Base-by-base conservation (phyloP, 2,888 invertebrate genomes). In the Cephus rjabovi region DNA sequence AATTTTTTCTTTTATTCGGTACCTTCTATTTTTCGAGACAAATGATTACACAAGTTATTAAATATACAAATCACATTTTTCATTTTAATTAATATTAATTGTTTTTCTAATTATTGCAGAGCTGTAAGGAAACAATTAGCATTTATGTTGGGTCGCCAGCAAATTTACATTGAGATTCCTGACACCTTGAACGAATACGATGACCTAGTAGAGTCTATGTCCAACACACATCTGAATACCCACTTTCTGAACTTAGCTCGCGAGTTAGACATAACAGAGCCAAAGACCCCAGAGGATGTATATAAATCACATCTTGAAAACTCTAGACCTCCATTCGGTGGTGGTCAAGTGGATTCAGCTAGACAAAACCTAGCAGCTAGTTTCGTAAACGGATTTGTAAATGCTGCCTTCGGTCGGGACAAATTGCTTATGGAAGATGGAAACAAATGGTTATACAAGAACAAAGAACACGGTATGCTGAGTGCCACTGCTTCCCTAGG, bases 371-470 rank as follows among this genome's bases (percentile, higher is more conserved):
- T 99, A 34, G 99, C 99, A 0, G 96, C 99, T 0, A 98, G 98
- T 33, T 98, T 99, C 90, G 99, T 99, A 0, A 99, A 99, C 92
- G 99, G 99, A 1, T 98, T 99, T 89, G 99, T 99, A 0, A 99
- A 99, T 90, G 98, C 98, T 23, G 99, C 97, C 1, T 99, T 99
- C 91, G 98, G 99, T 3, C 95, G 96, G 31, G 99, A 99, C 90
- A 99, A 99, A 91, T 94, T 99, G 4, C 93, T 98, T 56, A 97
- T 97, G 37, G 96, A 96, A 75, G 98, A 98, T 87, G 96, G 95
- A 3, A 95, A 95, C 87, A 94, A 94, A 84, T 93, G 92, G 93
- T 94, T 99, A 91, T 98, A 98, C 91, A 98, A 99, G 90, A 99
- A 99, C 92, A 99, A 99, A 91, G 99, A 99, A 89, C 98, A 98